Base-by-base conservation (phyloP, 2,888 invertebrate species). In the Troglohyphantes excavatus region DNA sequence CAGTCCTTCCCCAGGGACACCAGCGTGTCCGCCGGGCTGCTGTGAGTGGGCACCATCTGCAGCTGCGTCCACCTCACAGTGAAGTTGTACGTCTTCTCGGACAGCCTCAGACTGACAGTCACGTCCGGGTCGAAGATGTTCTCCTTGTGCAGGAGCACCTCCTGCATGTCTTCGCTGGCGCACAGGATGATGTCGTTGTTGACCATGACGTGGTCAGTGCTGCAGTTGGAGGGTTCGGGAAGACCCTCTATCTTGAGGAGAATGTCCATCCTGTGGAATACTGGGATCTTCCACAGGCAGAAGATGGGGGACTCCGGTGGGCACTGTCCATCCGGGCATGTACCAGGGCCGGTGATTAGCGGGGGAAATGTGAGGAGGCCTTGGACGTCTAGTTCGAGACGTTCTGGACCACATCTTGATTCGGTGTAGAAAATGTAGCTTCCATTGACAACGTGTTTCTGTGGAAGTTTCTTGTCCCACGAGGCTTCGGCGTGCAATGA, bases 361-460 rank as follows among this genome's bases (percentile, higher is more conserved):
- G 87, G 88, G 17, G 90, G 90, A n/a, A 88, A 90, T 7, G 81
- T 81, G 1, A 87, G 61, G 1, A 87, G 59, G 11, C 90, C 90
- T 68, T 91, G 91, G 6, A 91, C 46, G 26, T 91, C 91, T 2
- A 91, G 72, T 17, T 91, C 91, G 5, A 92, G 68, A 17, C 87
- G 21, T 91, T 89, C 91, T 11, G 92, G 92, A 1, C 93, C 93
- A 85, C 93, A 93, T 46, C 92, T 91, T 61, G 92, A 91, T 0
- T 97, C 97, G 92, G 98, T 97, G 0, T 97, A 97, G 93, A 98
- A 98, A 93, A 97, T 97, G 93, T 97, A 98, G 6, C 95, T 95
- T 0, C 97, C 98, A 93, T 97, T 96, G 93, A 98, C 81, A 0
- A 90, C 46, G 21, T 89, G 89, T 17, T 87, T 82, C 27, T 84